Evolutionary conservation across 2,113 vertebrate genomes (phyloP).

Genomic region (Mionectes macconnelli): DNA sequence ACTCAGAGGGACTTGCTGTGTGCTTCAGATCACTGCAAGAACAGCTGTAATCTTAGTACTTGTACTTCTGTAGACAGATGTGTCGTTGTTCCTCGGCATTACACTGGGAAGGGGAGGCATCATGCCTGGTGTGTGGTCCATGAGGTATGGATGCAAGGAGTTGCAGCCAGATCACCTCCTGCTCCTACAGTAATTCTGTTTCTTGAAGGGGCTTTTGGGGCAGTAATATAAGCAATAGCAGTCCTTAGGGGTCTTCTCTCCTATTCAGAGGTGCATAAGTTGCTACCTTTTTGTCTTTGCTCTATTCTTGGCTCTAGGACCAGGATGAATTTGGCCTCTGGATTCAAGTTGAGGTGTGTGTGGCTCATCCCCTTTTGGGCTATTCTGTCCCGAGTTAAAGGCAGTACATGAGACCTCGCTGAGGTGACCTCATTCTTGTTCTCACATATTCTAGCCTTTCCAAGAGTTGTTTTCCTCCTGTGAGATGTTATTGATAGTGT

Average conservation of each 20-base stretch:
- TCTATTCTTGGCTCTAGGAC: not conserved
- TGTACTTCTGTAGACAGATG: not conserved
- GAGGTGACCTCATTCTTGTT: not conserved
- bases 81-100: not conserved
- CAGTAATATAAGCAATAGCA: not conserved
- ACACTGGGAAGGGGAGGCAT: not conserved
- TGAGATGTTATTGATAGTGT: not conserved
- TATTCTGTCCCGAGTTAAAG: not conserved
- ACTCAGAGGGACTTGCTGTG: not conserved
- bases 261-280: not conserved
- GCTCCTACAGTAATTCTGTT: not conserved
- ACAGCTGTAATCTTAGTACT: not conserved
- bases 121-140: not conserved
- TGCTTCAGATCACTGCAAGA: not conserved
- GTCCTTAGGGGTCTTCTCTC: not conserved
- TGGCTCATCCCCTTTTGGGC: not conserved
- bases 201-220: not conserved
- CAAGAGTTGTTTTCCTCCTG: not conserved
- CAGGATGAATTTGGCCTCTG: not conserved
- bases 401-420: not conserved
- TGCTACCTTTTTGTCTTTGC: not conserved
- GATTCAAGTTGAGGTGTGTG: accelerated
- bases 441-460: not conserved
- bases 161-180: not conserved
- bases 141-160: not conserved